Conservation (phyloP, 2,888 invertebrate species). For the Oscheius sp. region DNA sequence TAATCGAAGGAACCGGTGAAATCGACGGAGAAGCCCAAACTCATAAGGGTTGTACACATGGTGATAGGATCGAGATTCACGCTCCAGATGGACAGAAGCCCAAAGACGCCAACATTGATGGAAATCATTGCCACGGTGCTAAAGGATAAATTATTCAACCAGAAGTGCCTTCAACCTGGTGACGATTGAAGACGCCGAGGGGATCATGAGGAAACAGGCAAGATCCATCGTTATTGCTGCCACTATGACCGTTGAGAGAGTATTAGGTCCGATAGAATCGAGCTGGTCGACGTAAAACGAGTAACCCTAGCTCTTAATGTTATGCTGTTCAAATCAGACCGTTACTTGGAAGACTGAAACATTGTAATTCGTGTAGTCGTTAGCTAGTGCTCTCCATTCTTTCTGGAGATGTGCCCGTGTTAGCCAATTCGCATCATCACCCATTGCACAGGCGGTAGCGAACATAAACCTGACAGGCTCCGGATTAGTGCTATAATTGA, state of each 20-base stretch:
- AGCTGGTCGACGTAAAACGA: slow-evolving; percentile 66
- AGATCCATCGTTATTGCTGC: slow-evolving; percentile 64
- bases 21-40: slow-evolving; percentile 58
- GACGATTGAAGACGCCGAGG: slow-evolving; percentile 53
- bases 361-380: slow-evolving; percentile 55
- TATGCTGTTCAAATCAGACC: neutral
- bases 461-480: slow-evolving; percentile 55
- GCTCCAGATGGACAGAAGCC: slow-evolving; percentile 59
- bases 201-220: slow-evolving; percentile 65
- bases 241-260: slow-evolving; percentile 60
- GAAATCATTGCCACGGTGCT: slow-evolving; percentile 63
- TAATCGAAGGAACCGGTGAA: slow-evolving; percentile 40
- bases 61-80: slow-evolving; percentile 65
- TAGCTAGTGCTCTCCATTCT: slow-evolving; percentile 57
- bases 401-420: slow-evolving; percentile 57
- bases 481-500: slow-evolving; percentile 11
- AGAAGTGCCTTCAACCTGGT: slow-evolving; percentile 39
- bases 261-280: slow-evolving; percentile 58
- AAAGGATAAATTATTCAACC: neutral
- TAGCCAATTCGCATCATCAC: slow-evolving; percentile 55
- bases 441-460: slow-evolving; percentile 65
- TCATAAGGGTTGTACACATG: slow-evolving; percentile 65
- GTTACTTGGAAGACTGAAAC: slow-evolving; percentile 64
- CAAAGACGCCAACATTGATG: slow-evolving; percentile 66
- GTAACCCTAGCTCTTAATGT: slow-evolving; percentile 48